phyloP scores from a whole-genome alignment of 2,797 vertebrate genomes.

The Meda fulgida region DNA sequence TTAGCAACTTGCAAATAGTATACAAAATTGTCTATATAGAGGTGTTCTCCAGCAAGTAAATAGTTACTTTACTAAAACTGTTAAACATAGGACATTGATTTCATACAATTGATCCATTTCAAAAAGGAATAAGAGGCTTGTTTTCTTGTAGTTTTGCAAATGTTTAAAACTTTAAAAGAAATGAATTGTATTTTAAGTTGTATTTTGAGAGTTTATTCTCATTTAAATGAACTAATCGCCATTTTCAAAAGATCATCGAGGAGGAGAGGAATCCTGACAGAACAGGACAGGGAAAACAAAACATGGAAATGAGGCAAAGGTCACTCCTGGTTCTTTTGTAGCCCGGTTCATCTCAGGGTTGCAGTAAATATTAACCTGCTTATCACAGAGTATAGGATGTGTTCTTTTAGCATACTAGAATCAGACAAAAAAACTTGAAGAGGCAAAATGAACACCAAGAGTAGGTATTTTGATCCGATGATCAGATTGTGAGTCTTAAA shows the following conservation, averaged over 20 bases:
- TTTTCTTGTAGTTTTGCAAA: background rate
- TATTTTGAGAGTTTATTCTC: background rate
- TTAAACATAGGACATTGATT: background rate
- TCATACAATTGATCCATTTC: background rate
- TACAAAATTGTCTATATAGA: background rate
- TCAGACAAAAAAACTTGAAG: slow-evolving; percentile 18
- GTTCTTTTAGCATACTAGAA: slow-evolving; percentile 36
- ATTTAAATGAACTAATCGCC: background rate
- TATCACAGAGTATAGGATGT: slow-evolving; percentile 59
- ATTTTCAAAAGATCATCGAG: slow-evolving; percentile 8
- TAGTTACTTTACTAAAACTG: background rate
- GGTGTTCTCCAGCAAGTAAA: background rate
- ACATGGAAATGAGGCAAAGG: slow-evolving; percentile 63
- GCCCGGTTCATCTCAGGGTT: slow-evolving; percentile 60
- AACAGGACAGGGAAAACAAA: slow-evolving; percentile 47
- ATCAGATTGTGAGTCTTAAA: background rate
- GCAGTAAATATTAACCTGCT: slow-evolving; percentile 69
- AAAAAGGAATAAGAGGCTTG: background rate
- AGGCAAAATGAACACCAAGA: background rate
- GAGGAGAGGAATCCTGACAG: slow-evolving; percentile 22
- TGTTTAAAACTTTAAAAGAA: background rate
- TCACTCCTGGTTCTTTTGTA: slow-evolving; percentile 55
- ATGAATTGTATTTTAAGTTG: background rate
- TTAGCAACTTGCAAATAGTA: background rate
- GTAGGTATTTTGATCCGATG: background rate